A percentile compares a stretch with the other conserved stretches of the same genome.
Conservation (phyloP, 2,113 vertebrate genomes). For the Poeciliopsis prolifica region DNA sequence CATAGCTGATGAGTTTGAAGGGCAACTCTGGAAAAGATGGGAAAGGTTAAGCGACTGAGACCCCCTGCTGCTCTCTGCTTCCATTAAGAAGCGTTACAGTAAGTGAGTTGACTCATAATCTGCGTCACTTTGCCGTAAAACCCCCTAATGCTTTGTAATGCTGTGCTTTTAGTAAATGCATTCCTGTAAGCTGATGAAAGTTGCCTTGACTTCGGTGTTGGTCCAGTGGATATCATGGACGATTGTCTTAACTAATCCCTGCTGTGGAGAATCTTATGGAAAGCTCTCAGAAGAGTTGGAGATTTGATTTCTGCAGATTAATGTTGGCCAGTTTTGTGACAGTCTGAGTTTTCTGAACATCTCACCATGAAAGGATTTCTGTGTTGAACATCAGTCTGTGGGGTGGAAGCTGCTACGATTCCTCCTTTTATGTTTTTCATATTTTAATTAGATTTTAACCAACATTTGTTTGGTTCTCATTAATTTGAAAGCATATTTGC, state of each 20-base stretch:
- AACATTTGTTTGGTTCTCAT: no score
- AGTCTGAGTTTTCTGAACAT: neutral
- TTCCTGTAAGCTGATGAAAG: conserved; percentile 38
- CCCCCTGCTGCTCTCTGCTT: neutral
- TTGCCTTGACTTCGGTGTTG: neutral
- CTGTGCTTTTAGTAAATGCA: conserved; percentile 2
- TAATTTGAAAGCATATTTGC: no score
- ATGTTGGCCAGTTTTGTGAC: no score
- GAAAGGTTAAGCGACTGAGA: conserved; percentile 21
- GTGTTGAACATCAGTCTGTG: no score
- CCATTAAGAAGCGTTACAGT: conserved; percentile 38
- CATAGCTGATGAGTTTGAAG: neutral
- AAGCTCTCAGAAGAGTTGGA: neutral
- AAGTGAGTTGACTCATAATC: conserved; percentile 51
- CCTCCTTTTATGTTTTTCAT: neutral
- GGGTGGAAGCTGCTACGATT: no score
- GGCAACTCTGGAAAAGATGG: conserved; percentile 11
- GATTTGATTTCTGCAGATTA: no score
- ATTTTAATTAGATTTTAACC: neutral
- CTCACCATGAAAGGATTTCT: neutral
- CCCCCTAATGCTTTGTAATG: conserved; percentile 39
- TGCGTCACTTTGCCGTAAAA: conserved; percentile 35
- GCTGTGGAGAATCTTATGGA: neutral
- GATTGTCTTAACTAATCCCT: conserved; percentile 5
- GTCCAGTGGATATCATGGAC: conserved; percentile 3